phyloP scores from a whole-genome alignment of 2,888 invertebrate genomes.

The Mechanitis messenoides region DNA sequence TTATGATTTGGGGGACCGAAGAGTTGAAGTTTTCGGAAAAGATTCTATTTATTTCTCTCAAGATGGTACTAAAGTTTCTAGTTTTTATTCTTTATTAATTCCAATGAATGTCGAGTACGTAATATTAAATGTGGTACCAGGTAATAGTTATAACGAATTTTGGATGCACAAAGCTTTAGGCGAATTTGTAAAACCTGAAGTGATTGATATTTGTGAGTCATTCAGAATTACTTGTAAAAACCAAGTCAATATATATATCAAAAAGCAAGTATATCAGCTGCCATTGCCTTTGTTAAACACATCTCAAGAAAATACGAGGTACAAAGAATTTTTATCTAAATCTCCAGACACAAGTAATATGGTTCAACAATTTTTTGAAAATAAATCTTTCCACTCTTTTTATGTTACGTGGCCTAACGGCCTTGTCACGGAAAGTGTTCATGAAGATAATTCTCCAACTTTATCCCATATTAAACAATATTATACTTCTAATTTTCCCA shows the following conservation, averaged over 20 bases:
- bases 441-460: conserved; percentile 47
- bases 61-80: conserved; percentile 56
- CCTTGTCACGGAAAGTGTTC: conserved; percentile 57
- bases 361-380: conserved; percentile 36
- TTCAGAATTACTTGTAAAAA: conserved; percentile 58
- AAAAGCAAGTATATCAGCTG: conserved; percentile 46
- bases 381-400: conserved; percentile 48
- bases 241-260: conserved; percentile 54
- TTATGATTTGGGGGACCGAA: conserved; percentile 60
- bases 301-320: conserved; percentile 31
- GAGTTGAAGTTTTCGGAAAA: conserved; percentile 66
- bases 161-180: conserved; percentile 60
- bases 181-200: conserved; percentile 38
- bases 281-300: conserved; percentile 31
- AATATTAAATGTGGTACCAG: conserved; percentile 50
- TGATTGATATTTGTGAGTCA: conserved; percentile 49
- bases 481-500: conserved; percentile 33
- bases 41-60: conserved; percentile 58
- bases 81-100: conserved; percentile 54
- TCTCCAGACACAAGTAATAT: conserved; percentile 25
- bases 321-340: conserved; percentile 34
- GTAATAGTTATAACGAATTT: conserved; percentile 55
- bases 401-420: conserved; percentile 67
- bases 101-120: conserved; percentile 60
- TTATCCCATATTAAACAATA: conserved; percentile 64